These are phyloP conservation scores for Propithecus coquereli DNA, from an alignment of 2,113 vertebrate species.

Conservation along the genomic window DNA sequence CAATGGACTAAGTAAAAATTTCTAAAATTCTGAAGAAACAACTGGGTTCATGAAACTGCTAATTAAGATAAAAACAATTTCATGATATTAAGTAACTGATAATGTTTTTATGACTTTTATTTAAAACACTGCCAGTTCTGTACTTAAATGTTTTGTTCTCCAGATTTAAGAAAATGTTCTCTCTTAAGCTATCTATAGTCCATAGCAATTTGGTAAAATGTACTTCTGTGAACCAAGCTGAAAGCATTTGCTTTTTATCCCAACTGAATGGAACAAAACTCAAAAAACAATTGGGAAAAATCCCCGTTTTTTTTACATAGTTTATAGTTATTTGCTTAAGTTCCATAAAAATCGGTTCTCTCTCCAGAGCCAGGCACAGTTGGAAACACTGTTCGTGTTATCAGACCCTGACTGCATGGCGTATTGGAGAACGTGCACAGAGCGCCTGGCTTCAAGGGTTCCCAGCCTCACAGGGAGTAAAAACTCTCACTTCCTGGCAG, in stretches of 20 bases:
- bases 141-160: neutral
- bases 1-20: neutral
- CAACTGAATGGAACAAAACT: neutral
- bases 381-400: neutral
- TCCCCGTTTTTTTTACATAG: too few relatives aligned
- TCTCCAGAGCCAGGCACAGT: neutral
- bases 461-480: neutral
- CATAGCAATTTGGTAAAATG: neutral
- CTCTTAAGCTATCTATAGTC: neutral
- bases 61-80: neutral
- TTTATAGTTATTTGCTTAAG: neutral
- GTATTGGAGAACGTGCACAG: neutral
- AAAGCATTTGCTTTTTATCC: neutral
- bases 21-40: neutral
- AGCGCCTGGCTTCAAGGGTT: neutral
- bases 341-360: neutral
- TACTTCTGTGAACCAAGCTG: neutral
- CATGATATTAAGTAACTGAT: neutral
- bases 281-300: too few relatives aligned
- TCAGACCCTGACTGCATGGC: too few relatives aligned
- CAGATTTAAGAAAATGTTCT: neutral
- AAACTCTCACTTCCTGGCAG: neutral
- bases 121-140: neutral
- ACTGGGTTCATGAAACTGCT: neutral
- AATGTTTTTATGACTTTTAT: neutral